Base-by-base conservation (phyloP, 2,797 vertebrate species). In the Cichlasoma orientale region DNA sequence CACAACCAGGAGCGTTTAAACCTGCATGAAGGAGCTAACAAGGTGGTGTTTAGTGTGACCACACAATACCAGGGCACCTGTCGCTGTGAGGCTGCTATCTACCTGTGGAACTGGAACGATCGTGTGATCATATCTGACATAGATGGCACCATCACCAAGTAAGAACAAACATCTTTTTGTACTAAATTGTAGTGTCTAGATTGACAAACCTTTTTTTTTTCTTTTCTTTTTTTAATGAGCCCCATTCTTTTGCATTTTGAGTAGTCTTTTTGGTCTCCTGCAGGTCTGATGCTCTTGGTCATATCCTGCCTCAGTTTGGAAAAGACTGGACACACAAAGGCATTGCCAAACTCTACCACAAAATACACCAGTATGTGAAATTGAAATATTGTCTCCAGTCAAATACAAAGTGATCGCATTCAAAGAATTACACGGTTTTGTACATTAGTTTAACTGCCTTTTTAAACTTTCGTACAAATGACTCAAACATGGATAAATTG, bases 311-410 rank as follows among this genome's bases (percentile, higher is more conserved):
- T 0, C 97, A 98, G 55, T 92, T 99, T 91, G 98, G 98, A 41
- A 99, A 98, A 93, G 98, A 99, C 90, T 99, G 98, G 98, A 99
- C 98, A 21, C 98, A 99, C 71, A 96, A 94, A 50, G 98, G 97
- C 76, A 97, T 99, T 29, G 97, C 95, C 53, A 98, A 95, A 58
- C 97, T 99, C 71, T 99, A 97, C 93, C 97, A 99, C 93, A 98
- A 97, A 93, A 98, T 99, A 88, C 97, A 99, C 86, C 78, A 97
- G 98, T 99, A 95, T 85, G 98, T 95, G 2, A 29, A 36, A 56
- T 53, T 8, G 2, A 72, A 56, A 72, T 38, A n/a, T 47, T 53
- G 10, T 53, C 13, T 23, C 13, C 38, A 31, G 11, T 66, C 7
- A 47, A n/a, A 55, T 7, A 38, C 7, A 7, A 23, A 47, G n/a